phyloP scores from a whole-genome alignment of 2,113 vertebrate genomes.

The Aythya baeri region DNA sequence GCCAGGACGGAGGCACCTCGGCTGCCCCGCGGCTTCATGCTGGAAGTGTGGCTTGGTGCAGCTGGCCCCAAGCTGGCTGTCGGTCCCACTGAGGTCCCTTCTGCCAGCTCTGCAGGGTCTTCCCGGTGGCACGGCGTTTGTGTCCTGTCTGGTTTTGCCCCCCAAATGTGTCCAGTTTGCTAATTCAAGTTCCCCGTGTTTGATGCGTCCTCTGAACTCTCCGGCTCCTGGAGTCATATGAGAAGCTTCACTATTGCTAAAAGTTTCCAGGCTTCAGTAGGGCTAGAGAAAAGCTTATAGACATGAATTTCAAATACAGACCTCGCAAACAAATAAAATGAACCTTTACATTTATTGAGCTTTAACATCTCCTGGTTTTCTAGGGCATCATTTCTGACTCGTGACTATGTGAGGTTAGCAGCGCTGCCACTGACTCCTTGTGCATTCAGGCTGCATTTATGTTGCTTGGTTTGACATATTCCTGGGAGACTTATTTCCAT shows the following conservation, averaged over 20 bases:
- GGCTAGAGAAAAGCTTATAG: neutral
- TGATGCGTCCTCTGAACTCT: neutral
- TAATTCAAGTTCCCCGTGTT: neutral
- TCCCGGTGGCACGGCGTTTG: neutral
- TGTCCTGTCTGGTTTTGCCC: neutral
- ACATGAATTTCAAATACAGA: neutral
- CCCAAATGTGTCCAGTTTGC: neutral
- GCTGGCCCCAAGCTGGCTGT: neutral
- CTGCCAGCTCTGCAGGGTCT: neutral
- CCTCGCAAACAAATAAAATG: neutral
- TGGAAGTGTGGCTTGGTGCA: accelerated
- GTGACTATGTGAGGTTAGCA: neutral
- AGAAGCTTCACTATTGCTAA: neutral
- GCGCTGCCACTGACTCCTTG: neutral
- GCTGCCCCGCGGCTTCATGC: accelerated
- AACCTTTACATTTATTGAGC: neutral
- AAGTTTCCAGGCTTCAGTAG: neutral
- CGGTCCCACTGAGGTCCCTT: accelerated
- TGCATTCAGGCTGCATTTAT: neutral
- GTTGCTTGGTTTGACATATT: slow-evolving; percentile 14
- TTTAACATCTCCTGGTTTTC: slow-evolving; percentile 9
- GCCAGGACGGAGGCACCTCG: neutral
- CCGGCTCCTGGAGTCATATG: neutral
- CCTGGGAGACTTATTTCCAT: neutral
- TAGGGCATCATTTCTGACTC: neutral